Evolutionary conservation across 2,113 vertebrate genomes (phyloP).

Genomic region (Scopus umbretta): DNA sequence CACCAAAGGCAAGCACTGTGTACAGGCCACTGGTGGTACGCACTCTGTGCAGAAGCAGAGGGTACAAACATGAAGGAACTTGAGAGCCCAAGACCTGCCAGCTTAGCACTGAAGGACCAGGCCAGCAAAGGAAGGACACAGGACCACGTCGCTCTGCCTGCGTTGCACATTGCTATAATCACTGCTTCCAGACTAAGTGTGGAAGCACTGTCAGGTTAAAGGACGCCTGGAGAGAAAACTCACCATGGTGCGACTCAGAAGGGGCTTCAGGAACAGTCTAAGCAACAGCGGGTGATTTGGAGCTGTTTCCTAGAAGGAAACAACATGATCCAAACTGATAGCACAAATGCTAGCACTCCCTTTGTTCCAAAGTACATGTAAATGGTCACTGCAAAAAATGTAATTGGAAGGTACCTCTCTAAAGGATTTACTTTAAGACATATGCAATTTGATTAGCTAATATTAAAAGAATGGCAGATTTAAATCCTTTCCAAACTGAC

Average conservation of each 20-base stretch:
- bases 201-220: not conserved
- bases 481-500: not conserved
- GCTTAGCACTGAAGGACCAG: not conserved
- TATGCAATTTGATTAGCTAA: not conserved
- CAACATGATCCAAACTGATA: not conserved
- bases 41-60: not conserved
- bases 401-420: not conserved
- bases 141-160: not conserved
- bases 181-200: not conserved
- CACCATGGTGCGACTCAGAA: not conserved
- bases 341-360: not conserved
- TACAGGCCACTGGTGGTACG: fast-evolving
- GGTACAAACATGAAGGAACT: not conserved
- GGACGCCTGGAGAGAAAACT: not conserved
- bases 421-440: not conserved
- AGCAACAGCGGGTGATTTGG: not conserved
- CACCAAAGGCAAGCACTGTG: not conserved
- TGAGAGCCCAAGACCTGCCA: not conserved
- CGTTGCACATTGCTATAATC: not conserved
- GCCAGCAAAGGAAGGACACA: not conserved
- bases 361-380: not conserved
- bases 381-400: not conserved
- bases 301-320: not conserved
- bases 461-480: not conserved
- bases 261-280: not conserved